Conservation (phyloP, 2,888 invertebrate genomes). For the Heliconius ethilla region DNA sequence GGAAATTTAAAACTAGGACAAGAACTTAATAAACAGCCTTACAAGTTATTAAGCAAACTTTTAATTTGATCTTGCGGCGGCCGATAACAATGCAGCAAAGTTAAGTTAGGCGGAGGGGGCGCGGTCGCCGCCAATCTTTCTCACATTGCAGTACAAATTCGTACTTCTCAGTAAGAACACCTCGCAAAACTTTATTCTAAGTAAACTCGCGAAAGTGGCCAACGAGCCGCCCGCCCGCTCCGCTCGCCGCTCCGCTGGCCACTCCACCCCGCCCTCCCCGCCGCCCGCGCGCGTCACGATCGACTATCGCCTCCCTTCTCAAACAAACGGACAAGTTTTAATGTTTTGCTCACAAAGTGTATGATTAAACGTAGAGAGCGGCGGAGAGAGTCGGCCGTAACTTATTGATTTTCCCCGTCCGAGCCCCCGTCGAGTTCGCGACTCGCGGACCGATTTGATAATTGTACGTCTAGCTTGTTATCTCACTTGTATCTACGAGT, state of each 20-base stretch:
- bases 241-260: conserved; percentile 55
- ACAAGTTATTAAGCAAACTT: conserved; percentile 73
- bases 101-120: conserved; percentile 64
- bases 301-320: conserved; percentile 71
- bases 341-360: conserved; percentile 83
- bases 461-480: conserved; percentile 63
- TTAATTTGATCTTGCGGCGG: conserved; percentile 69
- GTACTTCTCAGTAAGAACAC: conserved; percentile 80
- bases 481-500: conserved; percentile 54
- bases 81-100: conserved; percentile 75
- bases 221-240: conserved; percentile 55
- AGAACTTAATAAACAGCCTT: conserved; percentile 55
- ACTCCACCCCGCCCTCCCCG: conserved; percentile 44
- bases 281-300: conserved; percentile 49
- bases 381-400: conserved; percentile 81
- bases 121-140: conserved; percentile 71
- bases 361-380: conserved; percentile 82
- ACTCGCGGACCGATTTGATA: conserved; percentile 66
- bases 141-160: conserved; percentile 75
- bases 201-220: conserved; percentile 72
- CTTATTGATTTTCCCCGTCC: conserved; percentile 82
- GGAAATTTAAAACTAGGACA: conserved; percentile 55
- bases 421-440: conserved; percentile 77
- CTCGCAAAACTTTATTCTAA: conserved; percentile 78
- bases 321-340: conserved; percentile 83